A percentile compares a stretch with the other conserved stretches of the same genome.
phyloP scores from a whole-genome alignment of 1,140 invertebrate genomes.

The Drosophila obscura region DNA sequence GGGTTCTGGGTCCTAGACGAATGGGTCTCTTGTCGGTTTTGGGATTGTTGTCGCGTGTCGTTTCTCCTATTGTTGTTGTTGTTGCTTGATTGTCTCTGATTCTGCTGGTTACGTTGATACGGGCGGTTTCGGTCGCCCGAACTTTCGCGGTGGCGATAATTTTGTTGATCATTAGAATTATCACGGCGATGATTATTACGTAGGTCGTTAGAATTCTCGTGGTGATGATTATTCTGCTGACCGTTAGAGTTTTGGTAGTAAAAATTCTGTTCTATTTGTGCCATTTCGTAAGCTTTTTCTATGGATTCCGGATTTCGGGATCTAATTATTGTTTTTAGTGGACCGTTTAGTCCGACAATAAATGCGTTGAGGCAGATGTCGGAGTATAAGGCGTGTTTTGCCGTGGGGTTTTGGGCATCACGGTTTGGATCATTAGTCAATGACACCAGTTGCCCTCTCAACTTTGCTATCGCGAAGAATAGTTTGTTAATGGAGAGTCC shows the following conservation, averaged over 20 bases:
- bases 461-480: slow-evolving; percentile 15
- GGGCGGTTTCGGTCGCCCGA: slow-evolving; percentile 3
- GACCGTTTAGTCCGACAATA: no score
- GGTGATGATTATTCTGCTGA: background rate
- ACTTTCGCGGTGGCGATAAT: slow-evolving; percentile 3
- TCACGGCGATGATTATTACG: background rate
- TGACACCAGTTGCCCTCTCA: slow-evolving; percentile 2
- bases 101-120: slow-evolving; percentile 9
- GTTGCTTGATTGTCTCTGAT: slow-evolving; percentile 4
- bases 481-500: slow-evolving; percentile 11
- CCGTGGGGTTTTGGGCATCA: background rate
- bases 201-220: no score
- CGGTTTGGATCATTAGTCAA: background rate
- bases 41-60: background rate
- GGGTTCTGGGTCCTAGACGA: slow-evolving; percentile 1
- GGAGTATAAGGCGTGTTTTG: no score
- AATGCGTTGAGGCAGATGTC: no score
- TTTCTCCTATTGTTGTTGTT: background rate
- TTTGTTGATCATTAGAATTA: slow-evolving; percentile 9
- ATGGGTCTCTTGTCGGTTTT: background rate
- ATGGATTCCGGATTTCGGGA: background rate
- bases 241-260: background rate
- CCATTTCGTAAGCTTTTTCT: background rate
- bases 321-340: slow-evolving; percentile 1
- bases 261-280: slow-evolving; percentile 1